Evolutionary conservation across 2,797 vertebrate species (phyloP).

Genomic region (Choloepus didactylus): DNA sequence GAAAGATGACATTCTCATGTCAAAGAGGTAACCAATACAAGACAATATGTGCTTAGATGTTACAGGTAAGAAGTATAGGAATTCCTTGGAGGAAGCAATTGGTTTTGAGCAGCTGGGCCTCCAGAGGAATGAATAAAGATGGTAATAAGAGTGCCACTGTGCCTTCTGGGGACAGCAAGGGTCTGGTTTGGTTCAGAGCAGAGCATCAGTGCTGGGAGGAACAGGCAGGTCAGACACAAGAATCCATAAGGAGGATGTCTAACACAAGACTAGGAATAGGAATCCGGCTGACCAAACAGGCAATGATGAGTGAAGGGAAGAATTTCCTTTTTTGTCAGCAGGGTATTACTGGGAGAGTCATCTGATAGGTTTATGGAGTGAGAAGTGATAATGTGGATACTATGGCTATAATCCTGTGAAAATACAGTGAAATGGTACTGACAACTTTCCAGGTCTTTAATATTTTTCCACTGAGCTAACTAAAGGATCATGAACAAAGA

Average conservation of each 20-base stretch:
- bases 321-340: neutral
- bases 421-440: neutral
- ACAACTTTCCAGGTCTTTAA: conserved; percentile 35
- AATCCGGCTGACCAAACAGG: neutral
- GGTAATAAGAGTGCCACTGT: neutral
- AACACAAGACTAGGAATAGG: neutral
- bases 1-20: neutral
- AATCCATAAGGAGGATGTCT: neutral
- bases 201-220: neutral
- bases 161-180: neutral
- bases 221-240: neutral
- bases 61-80: neutral
- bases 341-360: neutral
- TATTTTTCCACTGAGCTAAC: neutral
- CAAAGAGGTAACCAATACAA: neutral
- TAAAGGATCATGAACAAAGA: conserved; percentile 28
- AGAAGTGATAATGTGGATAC: neutral
- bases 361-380: neutral
- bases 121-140: neutral
- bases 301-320: neutral
- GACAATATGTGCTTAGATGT: neutral
- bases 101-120: neutral
- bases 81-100: neutral
- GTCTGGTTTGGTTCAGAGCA: neutral
- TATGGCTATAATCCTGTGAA: neutral